Evolutionary conservation across 2,113 vertebrate genomes (phyloP), one percentile per base, ranked within the genome.

Genomic region (Pantherophis guttatus): DNA sequence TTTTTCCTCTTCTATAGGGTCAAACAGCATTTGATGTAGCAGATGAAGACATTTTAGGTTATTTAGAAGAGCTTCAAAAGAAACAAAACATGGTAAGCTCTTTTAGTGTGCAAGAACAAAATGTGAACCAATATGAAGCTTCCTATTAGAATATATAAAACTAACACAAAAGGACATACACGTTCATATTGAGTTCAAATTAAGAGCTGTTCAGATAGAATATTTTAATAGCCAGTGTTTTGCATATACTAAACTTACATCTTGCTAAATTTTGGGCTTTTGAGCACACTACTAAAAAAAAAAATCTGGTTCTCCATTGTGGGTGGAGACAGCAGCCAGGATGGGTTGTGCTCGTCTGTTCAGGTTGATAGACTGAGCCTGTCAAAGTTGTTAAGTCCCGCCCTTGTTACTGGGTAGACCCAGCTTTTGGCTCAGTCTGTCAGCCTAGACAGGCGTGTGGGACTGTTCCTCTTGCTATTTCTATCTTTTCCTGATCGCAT

Each of bases 11-110:
- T 8, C 94, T 97, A 26, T 89, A 99, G 99, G 99, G 99, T 92
- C 99, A 99, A 96, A 99, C 99, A 86, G 98, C 99, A 0, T 99
- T 99, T 97, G 99, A 99, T 97, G 99, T 99, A 95, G 98, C 99
- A 95, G 99, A 99, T 97, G 99, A 99, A 98, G 99, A 99, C 93
- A 98, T 99, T 97, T 97, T 99, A 95, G 98, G 98, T 95, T 99
- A 99, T 97, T 98, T 99, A 97, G 99, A 99, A 98, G 99, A 99
- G 94, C 96, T 99, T 89, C 99, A 99, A 95, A 99, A 99, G 98
- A 99, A 99, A 95, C 99, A 99, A 96, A 99, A 98, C 97, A 98
- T 99, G 98, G 99, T 99, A 97, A 96, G 97, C 94, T 86, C 96
- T 94, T 92, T 91, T 17, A 75, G 44, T 23, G 48, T 58, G 62